phyloP scores from a whole-genome alignment of 2,113 vertebrate species.

The Beaufortia kweichowensis region DNA sequence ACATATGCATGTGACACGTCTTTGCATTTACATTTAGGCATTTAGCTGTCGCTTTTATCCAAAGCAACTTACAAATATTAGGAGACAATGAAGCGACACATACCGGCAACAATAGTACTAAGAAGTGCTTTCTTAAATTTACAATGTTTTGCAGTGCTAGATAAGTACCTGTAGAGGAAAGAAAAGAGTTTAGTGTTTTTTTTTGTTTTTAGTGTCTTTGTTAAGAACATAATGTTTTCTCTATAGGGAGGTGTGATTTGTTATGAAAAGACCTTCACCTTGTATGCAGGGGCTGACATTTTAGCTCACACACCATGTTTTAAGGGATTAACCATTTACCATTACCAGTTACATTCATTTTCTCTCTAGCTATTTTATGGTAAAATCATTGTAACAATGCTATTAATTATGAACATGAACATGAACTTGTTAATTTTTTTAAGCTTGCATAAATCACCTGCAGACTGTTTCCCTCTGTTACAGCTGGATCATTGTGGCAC shows the following conservation, averaged over 20 bases:
- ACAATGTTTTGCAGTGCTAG: too few species aligned
- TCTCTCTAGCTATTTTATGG: not conserved
- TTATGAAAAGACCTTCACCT: not conserved
- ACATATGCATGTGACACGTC: not conserved
- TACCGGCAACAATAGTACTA: too few species aligned
- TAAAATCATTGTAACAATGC: not conserved
- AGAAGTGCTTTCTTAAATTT: too few species aligned
- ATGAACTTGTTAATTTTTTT: not conserved
- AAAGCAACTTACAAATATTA: too few species aligned
- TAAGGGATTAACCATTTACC: not conserved
- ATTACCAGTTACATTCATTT: not conserved
- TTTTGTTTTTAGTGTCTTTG: too few species aligned
- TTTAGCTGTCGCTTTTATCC: too few species aligned
- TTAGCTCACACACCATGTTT: not conserved
- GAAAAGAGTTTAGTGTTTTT: too few species aligned
- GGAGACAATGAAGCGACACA: too few species aligned
- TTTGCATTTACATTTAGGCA: too few species aligned
- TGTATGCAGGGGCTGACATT: constrained; percentile 4
- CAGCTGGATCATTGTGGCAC: constrained; percentile 9
- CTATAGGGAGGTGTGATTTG: not conserved
- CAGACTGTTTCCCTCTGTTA: not conserved
- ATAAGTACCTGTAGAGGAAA: too few species aligned
- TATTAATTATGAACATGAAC: not conserved
- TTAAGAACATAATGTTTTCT: not conserved
- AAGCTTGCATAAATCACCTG: not conserved